Evolutionary conservation across 2,797 vertebrate genomes (phyloP).

Genomic region (Malacoraja senta): DNA sequence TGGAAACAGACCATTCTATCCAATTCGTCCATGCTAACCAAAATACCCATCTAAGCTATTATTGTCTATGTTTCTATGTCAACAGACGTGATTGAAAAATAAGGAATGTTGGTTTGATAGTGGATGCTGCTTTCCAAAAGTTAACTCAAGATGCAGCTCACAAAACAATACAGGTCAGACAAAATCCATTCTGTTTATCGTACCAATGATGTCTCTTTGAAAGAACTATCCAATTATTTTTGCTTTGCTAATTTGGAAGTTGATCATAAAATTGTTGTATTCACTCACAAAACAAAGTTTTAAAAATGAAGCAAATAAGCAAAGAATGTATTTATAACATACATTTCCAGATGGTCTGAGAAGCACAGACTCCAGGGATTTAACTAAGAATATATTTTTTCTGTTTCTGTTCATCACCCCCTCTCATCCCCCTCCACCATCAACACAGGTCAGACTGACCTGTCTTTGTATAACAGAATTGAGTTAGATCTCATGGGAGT

Average conservation of each 20-base stretch:
- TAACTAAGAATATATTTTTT: not conserved
- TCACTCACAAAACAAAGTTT: not conserved
- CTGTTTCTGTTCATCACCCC: not conserved
- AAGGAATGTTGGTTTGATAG: not conserved
- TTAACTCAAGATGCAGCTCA: not conserved
- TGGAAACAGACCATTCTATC: too few species aligned
- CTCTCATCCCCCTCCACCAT: not conserved
- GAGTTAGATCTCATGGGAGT: slow-evolving; percentile 18
- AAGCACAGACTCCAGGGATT: not conserved
- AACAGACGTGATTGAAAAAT: not conserved
- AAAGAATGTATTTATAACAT: not conserved
- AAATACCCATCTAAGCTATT: too few species aligned
- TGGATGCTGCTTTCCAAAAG: not conserved
- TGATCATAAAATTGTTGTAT: not conserved
- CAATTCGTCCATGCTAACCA: too few species aligned
- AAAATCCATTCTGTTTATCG: not conserved
- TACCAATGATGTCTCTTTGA: not conserved
- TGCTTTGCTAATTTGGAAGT: not conserved
- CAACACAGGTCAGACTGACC: slow-evolving; percentile 26
- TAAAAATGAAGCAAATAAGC: not conserved
- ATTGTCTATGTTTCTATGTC: not conserved
- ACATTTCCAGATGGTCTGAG: not conserved
- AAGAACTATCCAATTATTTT: not conserved
- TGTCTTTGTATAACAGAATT: slow-evolving; percentile 13
- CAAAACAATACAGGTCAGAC: not conserved